Base-by-base conservation (phyloP, 2,888 invertebrate genomes). In the Tachina fera region DNA sequence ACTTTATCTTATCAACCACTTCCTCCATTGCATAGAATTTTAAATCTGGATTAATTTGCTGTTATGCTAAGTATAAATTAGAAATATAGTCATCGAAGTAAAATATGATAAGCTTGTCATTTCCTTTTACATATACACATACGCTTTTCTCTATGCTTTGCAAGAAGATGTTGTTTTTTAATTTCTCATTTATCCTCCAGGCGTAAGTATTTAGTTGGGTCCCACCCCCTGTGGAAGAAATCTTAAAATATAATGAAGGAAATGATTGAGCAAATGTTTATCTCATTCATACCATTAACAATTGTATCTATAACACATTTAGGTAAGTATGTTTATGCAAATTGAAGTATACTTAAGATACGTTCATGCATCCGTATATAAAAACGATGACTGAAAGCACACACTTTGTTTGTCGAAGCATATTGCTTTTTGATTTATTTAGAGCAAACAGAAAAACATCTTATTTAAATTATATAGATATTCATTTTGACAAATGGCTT, bases 331-430 rank as follows among this genome's bases (percentile, higher is more conserved):
- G 16, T 49, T 14, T 51, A 16, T 61, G 0, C 9, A 19, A 5
- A 53, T 43, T 31, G 31, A 31, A 31, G 10, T 31, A 14, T 49
- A 49, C 39, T 13, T n/a, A 19, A 14, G 13, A 16, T 31, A 65
- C 43, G 22, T 11, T 4, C 61, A 13, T 13, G 19, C 16, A 16
- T 61, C 43, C 8, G 10, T 43, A n/a, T 75, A 16, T 45, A 11
- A 14, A 9, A n/a, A 31, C 49, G 19, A 49, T 65, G 11, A 56
- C 72, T 72, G 16, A 58, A 72, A 72, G 79, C 56, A 6, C 16
- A 39, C 47, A 14, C 58, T 72, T 56, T 79, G 14, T 72, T 56
- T 63, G 6, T 11, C 47, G 45, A 53, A 71, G 39, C 45, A 65
- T 71, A 70, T 61, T 78, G 49, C 43, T 31, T 31, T 31, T 31